phyloP scores from a whole-genome alignment of 2,113 vertebrate genomes.

The Nicator chloris region DNA sequence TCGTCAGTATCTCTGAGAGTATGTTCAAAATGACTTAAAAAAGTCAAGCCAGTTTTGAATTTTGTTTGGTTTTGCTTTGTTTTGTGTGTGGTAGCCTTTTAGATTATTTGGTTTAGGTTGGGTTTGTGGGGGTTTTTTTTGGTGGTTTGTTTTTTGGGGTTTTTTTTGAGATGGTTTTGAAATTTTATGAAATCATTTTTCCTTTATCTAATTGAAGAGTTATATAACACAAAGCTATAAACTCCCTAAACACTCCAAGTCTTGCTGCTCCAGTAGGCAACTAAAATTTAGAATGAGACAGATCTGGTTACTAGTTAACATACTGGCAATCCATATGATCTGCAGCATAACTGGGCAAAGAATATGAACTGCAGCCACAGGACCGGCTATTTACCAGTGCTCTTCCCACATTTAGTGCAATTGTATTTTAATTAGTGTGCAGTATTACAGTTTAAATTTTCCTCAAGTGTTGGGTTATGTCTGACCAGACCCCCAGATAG shows the following conservation, averaged over 20 bases:
- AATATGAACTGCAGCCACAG: not conserved
- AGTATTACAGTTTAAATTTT: not conserved
- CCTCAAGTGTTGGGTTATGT: not conserved
- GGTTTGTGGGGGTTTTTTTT: not conserved
- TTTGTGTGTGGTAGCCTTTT: not conserved
- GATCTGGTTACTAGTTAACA: not conserved
- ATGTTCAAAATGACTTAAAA: not conserved
- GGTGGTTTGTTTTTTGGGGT: not conserved
- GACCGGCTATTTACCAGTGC: not conserved
- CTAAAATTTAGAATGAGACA: not conserved
- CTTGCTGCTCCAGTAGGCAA: not conserved
- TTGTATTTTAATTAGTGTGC: not conserved
- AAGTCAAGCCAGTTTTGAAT: not conserved
- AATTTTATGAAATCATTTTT: not conserved
- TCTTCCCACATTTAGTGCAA: not conserved
- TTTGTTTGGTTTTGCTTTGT: not conserved
- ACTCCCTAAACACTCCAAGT: not conserved
- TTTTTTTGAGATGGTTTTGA: rapidly evolving
- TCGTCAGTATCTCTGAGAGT: not conserved
- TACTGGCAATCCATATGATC: not conserved
- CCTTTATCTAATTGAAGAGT: not conserved
- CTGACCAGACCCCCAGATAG: not conserved
- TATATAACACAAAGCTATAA: rapidly evolving
- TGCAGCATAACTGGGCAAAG: no score
- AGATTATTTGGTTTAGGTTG: not conserved